Conservation (phyloP, 2,113 vertebrate species). For the Mola mola region DNA sequence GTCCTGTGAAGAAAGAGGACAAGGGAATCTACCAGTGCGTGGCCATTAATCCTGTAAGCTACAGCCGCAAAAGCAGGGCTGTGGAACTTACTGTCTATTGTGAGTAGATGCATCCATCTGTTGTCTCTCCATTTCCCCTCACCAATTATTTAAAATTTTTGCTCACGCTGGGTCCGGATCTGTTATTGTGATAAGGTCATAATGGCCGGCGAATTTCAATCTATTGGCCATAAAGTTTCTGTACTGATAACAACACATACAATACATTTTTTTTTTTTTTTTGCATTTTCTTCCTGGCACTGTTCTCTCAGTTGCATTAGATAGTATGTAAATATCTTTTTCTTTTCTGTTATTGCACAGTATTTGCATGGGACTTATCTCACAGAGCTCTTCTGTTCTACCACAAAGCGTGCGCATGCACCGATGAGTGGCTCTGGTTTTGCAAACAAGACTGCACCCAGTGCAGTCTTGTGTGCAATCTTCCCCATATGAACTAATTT, state of each 20-base stretch:
- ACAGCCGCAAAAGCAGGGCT: constrained; percentile 36
- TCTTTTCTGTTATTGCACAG: constrained; percentile 8
- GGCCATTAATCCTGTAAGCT: constrained; percentile 76
- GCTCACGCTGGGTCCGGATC: no score
- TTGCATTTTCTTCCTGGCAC: not conserved
- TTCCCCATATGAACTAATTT: constrained; percentile 1
- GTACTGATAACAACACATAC: not conserved
- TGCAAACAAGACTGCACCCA: not conserved
- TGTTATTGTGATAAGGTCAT: no score
- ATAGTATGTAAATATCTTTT: constrained; percentile 43
- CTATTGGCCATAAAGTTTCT: not conserved
- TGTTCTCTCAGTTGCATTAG: not conserved
- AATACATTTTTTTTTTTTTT: not conserved
- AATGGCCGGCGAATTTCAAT: no score
- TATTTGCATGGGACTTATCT: constrained; percentile 71
- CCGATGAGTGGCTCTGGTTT: constrained; percentile 7
- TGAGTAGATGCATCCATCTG: constrained; percentile 62
- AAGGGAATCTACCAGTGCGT: constrained; percentile 78
- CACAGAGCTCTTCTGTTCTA: constrained; percentile 48
- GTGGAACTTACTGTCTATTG: constrained; percentile 79
- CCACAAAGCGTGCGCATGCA: not conserved
- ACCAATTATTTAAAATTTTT: no score
- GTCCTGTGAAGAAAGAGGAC: constrained; percentile 80
- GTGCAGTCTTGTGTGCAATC: not conserved
- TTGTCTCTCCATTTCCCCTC: not conserved